phyloP scores from a whole-genome alignment of 2,797 vertebrate genomes.

The Muraenolepis orangiensis region DNA sequence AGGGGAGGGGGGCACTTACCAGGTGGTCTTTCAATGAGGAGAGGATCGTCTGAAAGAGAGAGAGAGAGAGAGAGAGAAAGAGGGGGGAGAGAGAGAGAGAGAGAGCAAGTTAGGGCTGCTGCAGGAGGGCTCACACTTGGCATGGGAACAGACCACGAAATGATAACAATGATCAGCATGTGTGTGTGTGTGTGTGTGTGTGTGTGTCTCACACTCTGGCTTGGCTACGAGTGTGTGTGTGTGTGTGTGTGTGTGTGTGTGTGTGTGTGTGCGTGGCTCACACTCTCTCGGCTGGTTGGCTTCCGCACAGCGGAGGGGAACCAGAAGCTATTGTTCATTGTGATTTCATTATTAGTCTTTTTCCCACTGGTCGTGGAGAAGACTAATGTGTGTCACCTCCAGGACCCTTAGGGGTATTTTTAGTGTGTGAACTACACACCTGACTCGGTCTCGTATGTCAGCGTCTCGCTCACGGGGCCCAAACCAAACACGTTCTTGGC shows the following conservation, averaged over 20 bases:
- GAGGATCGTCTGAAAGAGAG: conserved; percentile 85
- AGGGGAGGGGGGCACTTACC: conserved; percentile 73
- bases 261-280: background rate
- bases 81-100: conserved; percentile 28
- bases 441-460: conserved; percentile 95
- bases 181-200: background rate
- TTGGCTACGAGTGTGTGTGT: too few relatives aligned
- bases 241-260: background rate
- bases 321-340: background rate
- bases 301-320: too few relatives aligned
- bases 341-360: too few relatives aligned
- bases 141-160: conserved; percentile 7
- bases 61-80: conserved; percentile 18
- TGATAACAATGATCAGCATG: conserved; percentile 13
- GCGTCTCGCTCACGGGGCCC: conserved; percentile 88
- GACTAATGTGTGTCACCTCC: background rate
- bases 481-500: conserved; percentile 92
- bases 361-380: too few relatives aligned
- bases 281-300: background rate
- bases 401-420: background rate
- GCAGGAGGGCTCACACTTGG: conserved; percentile 9
- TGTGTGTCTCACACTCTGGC: background rate
- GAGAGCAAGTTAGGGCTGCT: conserved; percentile 7
- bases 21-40: conserved; percentile 94
- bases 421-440: conserved; percentile 69